Conservation (phyloP, 2,888 invertebrate species). For the Oeneis ivallda region DNA sequence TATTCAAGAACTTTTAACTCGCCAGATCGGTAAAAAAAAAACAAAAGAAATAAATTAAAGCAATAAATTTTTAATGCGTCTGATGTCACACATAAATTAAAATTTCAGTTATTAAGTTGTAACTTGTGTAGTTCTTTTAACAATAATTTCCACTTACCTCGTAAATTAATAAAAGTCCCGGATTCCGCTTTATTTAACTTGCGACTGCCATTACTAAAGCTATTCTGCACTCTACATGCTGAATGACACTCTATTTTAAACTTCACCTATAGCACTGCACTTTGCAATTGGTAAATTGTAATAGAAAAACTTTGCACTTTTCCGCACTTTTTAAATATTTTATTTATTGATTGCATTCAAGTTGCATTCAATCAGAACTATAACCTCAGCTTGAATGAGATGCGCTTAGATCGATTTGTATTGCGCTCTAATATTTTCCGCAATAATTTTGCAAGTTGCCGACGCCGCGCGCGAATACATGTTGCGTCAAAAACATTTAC, state of each 20-base stretch:
- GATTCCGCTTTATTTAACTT: constrained; percentile 9
- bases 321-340: too few species aligned
- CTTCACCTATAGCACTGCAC: neutral
- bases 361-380: neutral
- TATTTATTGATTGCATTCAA: too few species aligned
- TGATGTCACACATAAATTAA: neutral
- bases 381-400: neutral
- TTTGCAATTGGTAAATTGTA: neutral
- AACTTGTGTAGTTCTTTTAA: neutral
- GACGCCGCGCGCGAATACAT: neutral
- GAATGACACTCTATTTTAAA: neutral
- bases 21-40: too few species aligned
- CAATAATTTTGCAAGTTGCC: neutral
- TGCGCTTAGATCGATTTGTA: neutral
- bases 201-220: neutral
- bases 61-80: too few species aligned
- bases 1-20: too few species aligned
- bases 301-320: constrained; percentile 4
- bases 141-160: neutral
- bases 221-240: neutral
- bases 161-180: neutral
- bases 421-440: neutral
- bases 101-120: neutral
- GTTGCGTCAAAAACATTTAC: constrained; percentile 2
- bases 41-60: too few species aligned